Evolutionary conservation across 1,140 invertebrate genomes (phyloP).

Genomic region (Semibalanus balanoides): DNA sequence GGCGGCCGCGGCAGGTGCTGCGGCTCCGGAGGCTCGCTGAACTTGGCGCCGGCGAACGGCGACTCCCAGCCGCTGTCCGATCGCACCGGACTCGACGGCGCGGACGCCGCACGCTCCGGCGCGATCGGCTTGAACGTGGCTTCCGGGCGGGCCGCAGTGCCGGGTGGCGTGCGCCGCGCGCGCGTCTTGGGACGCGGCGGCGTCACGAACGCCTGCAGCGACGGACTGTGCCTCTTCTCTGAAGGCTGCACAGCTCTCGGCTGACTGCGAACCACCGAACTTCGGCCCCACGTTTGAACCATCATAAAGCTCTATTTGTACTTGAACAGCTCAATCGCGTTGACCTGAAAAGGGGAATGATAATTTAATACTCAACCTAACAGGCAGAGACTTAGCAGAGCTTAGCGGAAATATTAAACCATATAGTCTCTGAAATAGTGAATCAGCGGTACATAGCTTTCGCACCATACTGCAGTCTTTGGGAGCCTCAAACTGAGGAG

Average conservation of each 20-base stretch:
- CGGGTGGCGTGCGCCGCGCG: not conserved
- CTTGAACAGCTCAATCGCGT: not conserved
- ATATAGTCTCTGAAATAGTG: no score
- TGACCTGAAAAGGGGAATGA: not conserved
- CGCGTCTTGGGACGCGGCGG: not conserved
- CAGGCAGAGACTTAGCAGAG: no score
- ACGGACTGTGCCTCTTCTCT: not conserved
- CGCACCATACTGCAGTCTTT: no score
- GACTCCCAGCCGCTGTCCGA: not conserved
- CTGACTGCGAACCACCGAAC: not conserved
- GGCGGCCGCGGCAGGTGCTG: not conserved
- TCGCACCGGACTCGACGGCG: not conserved
- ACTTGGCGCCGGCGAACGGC: conserved; percentile 4
- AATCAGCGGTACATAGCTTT: no score
- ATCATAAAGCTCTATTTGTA: not conserved
- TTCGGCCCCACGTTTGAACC: not conserved
- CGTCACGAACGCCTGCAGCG: not conserved
- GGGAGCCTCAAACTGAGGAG: no score
- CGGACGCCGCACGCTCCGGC: not conserved
- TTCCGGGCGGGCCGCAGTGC: not conserved
- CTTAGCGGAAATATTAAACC: no score
- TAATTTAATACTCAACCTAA: no score
- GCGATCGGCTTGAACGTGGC: not conserved
- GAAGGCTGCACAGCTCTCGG: not conserved
- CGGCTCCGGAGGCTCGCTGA: conserved; percentile 4